Evolutionary conservation across 1,140 invertebrate species (phyloP), one percentile per base, ranked within the genome.

Genomic region (Brachionus manjavacas): DNA sequence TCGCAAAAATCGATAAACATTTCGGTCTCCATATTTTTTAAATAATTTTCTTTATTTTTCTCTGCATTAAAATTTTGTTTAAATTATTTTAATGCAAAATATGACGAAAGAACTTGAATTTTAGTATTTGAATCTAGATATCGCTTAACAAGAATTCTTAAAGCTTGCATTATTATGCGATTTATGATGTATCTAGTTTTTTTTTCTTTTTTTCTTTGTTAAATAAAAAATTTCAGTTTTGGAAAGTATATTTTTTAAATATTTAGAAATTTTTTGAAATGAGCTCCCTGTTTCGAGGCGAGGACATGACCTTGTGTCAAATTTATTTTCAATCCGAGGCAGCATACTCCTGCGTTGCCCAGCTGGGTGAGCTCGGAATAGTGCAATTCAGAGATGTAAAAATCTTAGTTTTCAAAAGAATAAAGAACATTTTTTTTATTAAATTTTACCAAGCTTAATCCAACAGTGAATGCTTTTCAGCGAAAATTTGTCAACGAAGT

Each of bases 401-500:
- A 8, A 3, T 6, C 31, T 20, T 6, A 60, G 87, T 25, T 35
- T 31, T 28, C 16, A 11, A 11, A 35, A 9, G 31, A 46, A 28
- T 14, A 81, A 60, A 39, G 6, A 9, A 0, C n/a, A n/a, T 66
- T 49, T 6, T n/a, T n/a, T 25, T 20, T 1, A 41, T 41, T 1
- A 74, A 74, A 43, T 43, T 49, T 83, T 31, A 16, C 41, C 8
- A 60, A 83, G 80, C 28, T 83, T 9, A 84, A 78, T 86, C 89
- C 88, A 55, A 88, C 89, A 88, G 87, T 89, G 1, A 91, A 91
- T 87, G 89, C 90, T 28, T 92, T 92, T 85, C 91, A 91, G 86
- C 87, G 91, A 35, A 91, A 92, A 86, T 92, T 91, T 89, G 91
- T 91, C 6, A 91, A 89, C 87, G 90, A 91, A 87, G 89, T 91